Evolutionary conservation across 2,888 invertebrate genomes (phyloP), one percentile per base, ranked within the genome.

Genomic region (Harpalus rufipes): DNA sequence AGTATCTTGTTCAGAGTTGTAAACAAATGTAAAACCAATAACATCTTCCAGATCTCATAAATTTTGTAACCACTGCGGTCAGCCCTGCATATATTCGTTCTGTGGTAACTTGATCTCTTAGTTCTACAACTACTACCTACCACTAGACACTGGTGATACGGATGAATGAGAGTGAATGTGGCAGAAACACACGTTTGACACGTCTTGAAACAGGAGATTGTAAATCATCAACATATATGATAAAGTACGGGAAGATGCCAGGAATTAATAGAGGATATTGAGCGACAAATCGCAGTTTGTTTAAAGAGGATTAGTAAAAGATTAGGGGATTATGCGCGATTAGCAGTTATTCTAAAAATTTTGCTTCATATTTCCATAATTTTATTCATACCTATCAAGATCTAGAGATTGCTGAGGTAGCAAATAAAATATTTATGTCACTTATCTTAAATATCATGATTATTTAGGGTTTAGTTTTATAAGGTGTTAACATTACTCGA

Each of bases 31-130:
- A 51, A 51, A 51, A 51, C 14, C 39, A 10, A 61, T 16, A 63
- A 68, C 68, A 44, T 74, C 21, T 74, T 74, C 72, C 72, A 74
- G 44, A 44, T 74, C 14, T 74, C 25, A 68, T 32, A 14, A 59
- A 44, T 44, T 10, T 41, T 14, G 2, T 7, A 18, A 63, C 63
- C 21, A 21, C 25, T 41, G 72, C 72, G 72, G 72, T 74, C 72
- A 74, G 21, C 21, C 21, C 72, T 72, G 72, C 10, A 12, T 1
- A 12, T 1, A 21, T 44, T 16, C 44, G 18, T 72, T 72, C 72
- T 44, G 72, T 32, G 32, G 32, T 74, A 74, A 74, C 44, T 16
- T 74, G 72, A 74, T 74, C 41, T 18, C 14, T 14, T 1, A 16
- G 12, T 8, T 18, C n/a, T 18, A 1, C 12, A 68, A n/a, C 10